phyloP scores from a whole-genome alignment of 1,140 invertebrate species.

The Euwallacea similis region DNA sequence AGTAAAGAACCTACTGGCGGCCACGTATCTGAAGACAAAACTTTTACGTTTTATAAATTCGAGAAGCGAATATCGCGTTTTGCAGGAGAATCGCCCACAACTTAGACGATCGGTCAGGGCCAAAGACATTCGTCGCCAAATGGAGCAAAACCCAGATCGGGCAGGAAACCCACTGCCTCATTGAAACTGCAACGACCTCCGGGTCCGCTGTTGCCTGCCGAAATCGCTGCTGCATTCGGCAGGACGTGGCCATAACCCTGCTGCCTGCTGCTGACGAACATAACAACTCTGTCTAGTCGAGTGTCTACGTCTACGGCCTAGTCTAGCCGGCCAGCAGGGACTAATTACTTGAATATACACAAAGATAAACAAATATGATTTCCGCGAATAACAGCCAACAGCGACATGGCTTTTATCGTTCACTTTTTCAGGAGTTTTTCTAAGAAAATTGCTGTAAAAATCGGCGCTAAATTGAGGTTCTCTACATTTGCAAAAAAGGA shows the following conservation, averaged over 20 bases:
- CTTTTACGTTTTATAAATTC: no score
- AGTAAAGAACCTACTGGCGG: no score
- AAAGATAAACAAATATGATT: no score
- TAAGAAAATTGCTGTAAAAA: no score
- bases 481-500: no score
- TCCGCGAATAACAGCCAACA: no score
- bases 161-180: constrained; percentile 3
- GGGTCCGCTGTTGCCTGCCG: constrained; percentile 5
- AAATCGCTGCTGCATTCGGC: constrained; percentile 5
- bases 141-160: constrained; percentile 26
- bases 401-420: no score
- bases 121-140: constrained; percentile 22
- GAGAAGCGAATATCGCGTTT: neutral
- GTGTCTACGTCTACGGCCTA: constrained; percentile 13
- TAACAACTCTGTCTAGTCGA: constrained; percentile 22
- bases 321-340: no score
- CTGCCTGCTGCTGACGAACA: constrained; percentile 3
- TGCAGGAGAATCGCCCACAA: constrained; percentile 19
- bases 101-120: constrained; percentile 23
- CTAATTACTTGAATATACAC: no score
- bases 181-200: constrained; percentile 11
- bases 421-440: no score
- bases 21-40: no score
- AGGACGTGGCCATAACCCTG: constrained; percentile 1
- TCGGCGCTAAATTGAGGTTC: no score